Conservation (phyloP, 2,113 vertebrate genomes). For the Dipodomys stephensi region DNA sequence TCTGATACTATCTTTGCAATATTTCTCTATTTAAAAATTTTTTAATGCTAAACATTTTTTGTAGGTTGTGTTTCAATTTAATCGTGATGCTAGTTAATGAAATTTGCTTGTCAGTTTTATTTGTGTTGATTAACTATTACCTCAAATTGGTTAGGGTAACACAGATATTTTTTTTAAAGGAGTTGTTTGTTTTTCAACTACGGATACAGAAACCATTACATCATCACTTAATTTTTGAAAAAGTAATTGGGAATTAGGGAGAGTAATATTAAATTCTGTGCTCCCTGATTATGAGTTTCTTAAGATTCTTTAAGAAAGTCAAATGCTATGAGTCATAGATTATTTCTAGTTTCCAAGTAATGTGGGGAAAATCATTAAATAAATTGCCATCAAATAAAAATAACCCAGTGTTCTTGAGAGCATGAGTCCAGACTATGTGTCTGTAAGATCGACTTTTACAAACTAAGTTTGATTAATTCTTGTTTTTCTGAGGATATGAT, state of each 20-base stretch:
- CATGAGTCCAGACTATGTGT: slow-evolving; percentile 69
- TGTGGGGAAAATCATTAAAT: slow-evolving; percentile 21
- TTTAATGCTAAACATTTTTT: not conserved
- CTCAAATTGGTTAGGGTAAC: slow-evolving; percentile 12
- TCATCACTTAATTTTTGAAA: slow-evolving; percentile 51
- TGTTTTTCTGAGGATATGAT: slow-evolving; percentile 77
- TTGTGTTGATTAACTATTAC: slow-evolving; percentile 26
- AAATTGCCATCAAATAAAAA: slow-evolving; percentile 60
- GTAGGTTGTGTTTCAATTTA: not conserved
- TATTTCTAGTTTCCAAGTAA: slow-evolving; percentile 58
- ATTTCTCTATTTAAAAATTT: slow-evolving; percentile 11
- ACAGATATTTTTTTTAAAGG: not conserved
- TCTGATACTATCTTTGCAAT: not conserved
- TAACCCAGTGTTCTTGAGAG: slow-evolving; percentile 32
- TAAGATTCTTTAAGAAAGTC: slow-evolving; percentile 52
- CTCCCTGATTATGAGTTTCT: slow-evolving; percentile 38
- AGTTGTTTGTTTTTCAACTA: slow-evolving; percentile 35
- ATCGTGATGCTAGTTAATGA: not conserved
- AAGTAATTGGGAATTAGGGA: not conserved
- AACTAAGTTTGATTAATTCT: slow-evolving; percentile 78
- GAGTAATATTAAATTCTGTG: not conserved
- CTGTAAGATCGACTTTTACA: slow-evolving; percentile 69
- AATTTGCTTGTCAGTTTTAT: slow-evolving; percentile 29
- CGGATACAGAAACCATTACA: slow-evolving; percentile 29
- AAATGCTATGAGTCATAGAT: slow-evolving; percentile 35